Base-by-base conservation (phyloP, 2,797 vertebrate species). In the Rhadinocentrus ornatus region DNA sequence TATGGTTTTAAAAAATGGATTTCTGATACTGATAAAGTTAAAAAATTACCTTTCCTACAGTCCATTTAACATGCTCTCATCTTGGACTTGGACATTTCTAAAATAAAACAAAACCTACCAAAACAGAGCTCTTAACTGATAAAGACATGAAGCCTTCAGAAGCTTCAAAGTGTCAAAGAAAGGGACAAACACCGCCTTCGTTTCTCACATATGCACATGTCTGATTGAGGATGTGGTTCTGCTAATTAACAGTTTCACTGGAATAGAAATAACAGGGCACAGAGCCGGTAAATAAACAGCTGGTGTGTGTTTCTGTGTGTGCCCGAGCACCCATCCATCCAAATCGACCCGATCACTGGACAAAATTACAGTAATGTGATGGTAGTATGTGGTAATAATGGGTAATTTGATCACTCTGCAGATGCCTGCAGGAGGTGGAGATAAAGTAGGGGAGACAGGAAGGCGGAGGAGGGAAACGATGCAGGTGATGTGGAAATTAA, bases 291-390 rank as follows among this genome's bases (percentile, higher is more conserved):
- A 50, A 69, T 35, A 54, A 63, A 35, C 24, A 34, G 65, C 64
- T 53, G 54, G 31, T 58, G 39, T 46, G 69, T 54, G 55, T 44
- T 60, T 48, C 55, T 13, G 66, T 46, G 26, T 37, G 44, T 12
- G 55, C 1, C 39, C 58, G 63, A 48, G 60, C 15, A 37, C 50
- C 57, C 27, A 55, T 71, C 68, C 58, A 18, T 73, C 61, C 73
- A 26, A 63, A 81, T 58, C 3, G 11, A 20, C 50, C 44, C 29
- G 1, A 61, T 69, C 52, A 24, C 31, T 63, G 69, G 64, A 34
- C 75, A 81, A 73, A 89, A 88, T 90, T 71, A 87, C 84, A 63
- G 88, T 88, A 78, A 91, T 90, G 78, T 74, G 81, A 71, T 70
- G 80, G 72, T 37, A 53, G 63, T n/a, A 26, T 59, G 61, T 1